Evolutionary conservation across 2,797 vertebrate species (phyloP).

Genomic region (Florisuga fusca): DNA sequence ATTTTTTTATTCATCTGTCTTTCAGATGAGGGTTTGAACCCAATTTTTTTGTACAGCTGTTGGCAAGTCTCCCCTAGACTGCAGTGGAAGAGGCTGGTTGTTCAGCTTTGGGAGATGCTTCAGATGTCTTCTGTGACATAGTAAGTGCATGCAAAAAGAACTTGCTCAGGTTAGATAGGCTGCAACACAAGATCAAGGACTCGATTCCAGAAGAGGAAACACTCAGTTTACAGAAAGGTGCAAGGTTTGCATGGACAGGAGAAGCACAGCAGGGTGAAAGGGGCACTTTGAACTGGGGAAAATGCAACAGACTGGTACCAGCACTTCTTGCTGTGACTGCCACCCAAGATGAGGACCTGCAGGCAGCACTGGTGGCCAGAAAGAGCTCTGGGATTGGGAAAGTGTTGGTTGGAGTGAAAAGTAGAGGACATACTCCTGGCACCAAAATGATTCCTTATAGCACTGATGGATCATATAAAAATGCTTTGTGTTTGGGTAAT

Average conservation of each 20-base stretch:
- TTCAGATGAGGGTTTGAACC: conserved; percentile 52
- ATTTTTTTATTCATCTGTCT: conserved; percentile 54
- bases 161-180: not conserved
- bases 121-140: not conserved
- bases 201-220: not conserved
- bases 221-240: not conserved
- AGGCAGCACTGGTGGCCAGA: not conserved
- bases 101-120: conserved; percentile 17
- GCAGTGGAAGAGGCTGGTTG: not conserved
- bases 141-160: not conserved
- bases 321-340: not conserved
- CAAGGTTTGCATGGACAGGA: not conserved
- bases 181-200: not conserved
- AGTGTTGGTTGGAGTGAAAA: not conserved
- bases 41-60: conserved; percentile 33
- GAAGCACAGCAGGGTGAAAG: not conserved
- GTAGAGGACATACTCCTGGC: not conserved
- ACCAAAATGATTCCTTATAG: not conserved
- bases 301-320: not conserved
- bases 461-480: conserved; percentile 27
- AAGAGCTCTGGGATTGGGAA: not conserved
- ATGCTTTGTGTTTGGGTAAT: not conserved
- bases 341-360: not conserved
- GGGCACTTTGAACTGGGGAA: not conserved
- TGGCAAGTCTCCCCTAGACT: conserved; percentile 6